A percentile compares a stretch with the other conserved stretches of the same genome.
phyloP scores from a whole-genome alignment of 2,888 invertebrate genomes.

The Invenusta paracnida region DNA sequence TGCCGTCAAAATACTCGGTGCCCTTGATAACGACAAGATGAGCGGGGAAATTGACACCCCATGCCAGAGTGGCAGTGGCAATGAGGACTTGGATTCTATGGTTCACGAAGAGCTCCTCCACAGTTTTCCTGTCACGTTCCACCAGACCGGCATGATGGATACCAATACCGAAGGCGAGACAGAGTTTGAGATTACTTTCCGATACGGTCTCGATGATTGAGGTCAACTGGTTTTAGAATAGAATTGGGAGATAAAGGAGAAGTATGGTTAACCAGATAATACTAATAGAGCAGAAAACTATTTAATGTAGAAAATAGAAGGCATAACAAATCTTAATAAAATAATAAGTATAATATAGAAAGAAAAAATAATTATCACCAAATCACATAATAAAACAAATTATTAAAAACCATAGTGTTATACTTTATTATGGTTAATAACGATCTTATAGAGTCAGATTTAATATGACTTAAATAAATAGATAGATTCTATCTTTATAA shows the following conservation, averaged over 20 bases:
- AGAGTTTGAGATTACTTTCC: conserved; percentile 84
- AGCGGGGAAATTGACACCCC: conserved; percentile 99
- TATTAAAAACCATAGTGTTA: too few relatives aligned
- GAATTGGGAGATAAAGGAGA: background rate
- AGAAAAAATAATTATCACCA: too few relatives aligned
- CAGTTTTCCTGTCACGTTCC: conserved; percentile 80
- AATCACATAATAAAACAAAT: too few relatives aligned
- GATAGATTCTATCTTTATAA: too few relatives aligned
- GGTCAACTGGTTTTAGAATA: conserved; percentile 67
- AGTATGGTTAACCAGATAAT: background rate
- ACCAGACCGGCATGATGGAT: conserved; percentile 96
- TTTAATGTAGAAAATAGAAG: background rate
- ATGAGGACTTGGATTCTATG: conserved; percentile 91
- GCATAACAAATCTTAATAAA: too few relatives aligned
- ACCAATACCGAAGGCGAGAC: conserved; percentile 91
- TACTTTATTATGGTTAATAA: too few relatives aligned
- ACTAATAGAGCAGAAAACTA: too few relatives aligned
- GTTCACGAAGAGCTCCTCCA: conserved; percentile 87
- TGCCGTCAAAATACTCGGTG: conserved; percentile 96
- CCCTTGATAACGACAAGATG: conserved; percentile 89
- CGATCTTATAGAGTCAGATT: too few relatives aligned
- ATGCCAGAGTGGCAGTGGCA: conserved; percentile 92
- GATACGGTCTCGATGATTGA: conserved; percentile 64
- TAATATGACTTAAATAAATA: too few relatives aligned
- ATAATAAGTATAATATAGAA: too few relatives aligned